Percentiles rank a stretch among this genome's conserved stretches.
These are phyloP conservation scores for Sarcoramphus papa DNA, from an alignment of 2,797 vertebrate genomes.

Conservation along the genomic window DNA sequence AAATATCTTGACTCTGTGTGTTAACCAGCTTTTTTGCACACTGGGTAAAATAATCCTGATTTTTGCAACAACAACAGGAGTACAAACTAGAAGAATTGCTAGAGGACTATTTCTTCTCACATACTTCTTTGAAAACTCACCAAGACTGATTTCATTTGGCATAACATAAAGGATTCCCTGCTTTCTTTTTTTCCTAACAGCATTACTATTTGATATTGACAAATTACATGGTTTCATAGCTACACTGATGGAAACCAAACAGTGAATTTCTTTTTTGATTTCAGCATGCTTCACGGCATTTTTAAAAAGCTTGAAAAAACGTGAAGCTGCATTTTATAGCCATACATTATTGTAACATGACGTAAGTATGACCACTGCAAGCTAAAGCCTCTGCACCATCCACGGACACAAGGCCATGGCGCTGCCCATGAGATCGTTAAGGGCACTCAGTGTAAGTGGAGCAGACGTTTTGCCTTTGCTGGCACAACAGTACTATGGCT, in stretches of 20 bases:
- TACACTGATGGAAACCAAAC: not conserved
- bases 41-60: not conserved
- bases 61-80: not conserved
- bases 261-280: not conserved
- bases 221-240: not conserved
- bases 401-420: fast-evolving
- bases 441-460: fast-evolving
- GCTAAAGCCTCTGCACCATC: no score
- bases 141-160: not conserved
- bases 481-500: fast-evolving
- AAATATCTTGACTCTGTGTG: fast-evolving
- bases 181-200: not conserved
- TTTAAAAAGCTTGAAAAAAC: not conserved
- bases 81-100: not conserved
- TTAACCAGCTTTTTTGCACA: not conserved
- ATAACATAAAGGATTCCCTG: not conserved
- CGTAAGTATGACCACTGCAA: fast-evolving
- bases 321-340: not conserved
- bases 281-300: not conserved
- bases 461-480: not conserved
- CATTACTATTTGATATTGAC: not conserved
- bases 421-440: no score
- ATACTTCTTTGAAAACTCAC: not conserved
- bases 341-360: fast-evolving
- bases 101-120: not conserved